These are phyloP conservation scores for Nematostella vectensis DNA, from an alignment of 92 coral and sea anemone species.

Conservation along the genomic window DNA sequence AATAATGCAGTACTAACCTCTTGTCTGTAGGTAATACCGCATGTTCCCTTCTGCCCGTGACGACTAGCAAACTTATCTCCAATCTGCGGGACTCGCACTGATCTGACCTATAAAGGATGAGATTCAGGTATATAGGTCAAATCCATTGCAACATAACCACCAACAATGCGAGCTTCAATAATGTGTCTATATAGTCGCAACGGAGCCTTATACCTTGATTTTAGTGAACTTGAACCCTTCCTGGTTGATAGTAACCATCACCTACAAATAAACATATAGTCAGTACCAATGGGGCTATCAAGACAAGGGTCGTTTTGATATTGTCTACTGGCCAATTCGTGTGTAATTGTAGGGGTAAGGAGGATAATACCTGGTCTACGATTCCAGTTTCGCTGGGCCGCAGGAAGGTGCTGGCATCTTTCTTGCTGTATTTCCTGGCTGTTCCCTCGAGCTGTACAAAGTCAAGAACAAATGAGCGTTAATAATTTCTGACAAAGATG, in stretches of 20 bases:
- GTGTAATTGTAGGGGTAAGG: too few relatives aligned
- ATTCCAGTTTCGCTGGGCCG: slow-evolving; percentile 98
- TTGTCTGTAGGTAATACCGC: slow-evolving; percentile 94
- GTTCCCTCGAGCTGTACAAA: slow-evolving; percentile 88
- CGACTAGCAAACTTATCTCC: slow-evolving; percentile 99
- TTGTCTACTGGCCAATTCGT: too few relatives aligned
- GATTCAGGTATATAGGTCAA: too few relatives aligned
- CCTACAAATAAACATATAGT: slow-evolving; percentile 29
- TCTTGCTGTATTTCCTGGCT: slow-evolving; percentile 66
- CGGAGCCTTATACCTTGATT: slow-evolving; percentile 61
- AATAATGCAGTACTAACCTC: too few relatives aligned
- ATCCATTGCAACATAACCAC: too few relatives aligned
- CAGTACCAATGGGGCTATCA: too few relatives aligned
- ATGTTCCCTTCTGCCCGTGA: slow-evolving; percentile 98
- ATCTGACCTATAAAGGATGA: slow-evolving; percentile 83
- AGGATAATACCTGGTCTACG: slow-evolving; percentile 86
- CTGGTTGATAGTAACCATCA: slow-evolving; percentile 96
- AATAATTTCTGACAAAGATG: background rate
- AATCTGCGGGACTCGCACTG: slow-evolving; percentile 93
- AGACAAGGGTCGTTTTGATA: too few relatives aligned
- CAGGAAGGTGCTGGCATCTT: slow-evolving; percentile 91
- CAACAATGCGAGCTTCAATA: too few relatives aligned
- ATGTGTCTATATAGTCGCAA: background rate
- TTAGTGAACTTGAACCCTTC: slow-evolving; percentile 98
- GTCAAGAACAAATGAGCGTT: background rate